A percentile compares a stretch with the other conserved stretches of the same genome.
These are phyloP conservation scores for Neosalanx taihuensis DNA, from an alignment of 2,797 vertebrate species.

Conservation along the genomic window DNA sequence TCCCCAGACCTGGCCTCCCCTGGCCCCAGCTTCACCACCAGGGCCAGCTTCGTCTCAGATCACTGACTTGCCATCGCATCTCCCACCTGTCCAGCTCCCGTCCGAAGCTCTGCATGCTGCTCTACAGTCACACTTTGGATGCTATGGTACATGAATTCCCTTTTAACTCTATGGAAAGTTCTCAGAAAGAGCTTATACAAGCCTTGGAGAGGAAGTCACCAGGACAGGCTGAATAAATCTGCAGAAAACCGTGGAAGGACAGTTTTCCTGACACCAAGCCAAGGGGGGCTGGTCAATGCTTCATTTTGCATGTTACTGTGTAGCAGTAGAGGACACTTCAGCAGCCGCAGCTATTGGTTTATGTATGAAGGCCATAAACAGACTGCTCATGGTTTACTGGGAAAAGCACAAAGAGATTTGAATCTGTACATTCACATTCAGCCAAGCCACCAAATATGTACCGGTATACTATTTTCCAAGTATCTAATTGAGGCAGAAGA, in stretches of 20 bases:
- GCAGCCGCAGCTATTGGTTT: background rate
- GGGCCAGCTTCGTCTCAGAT: slow-evolving; percentile 38
- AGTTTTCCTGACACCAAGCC: background rate
- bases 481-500: slow-evolving; percentile 27
- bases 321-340: background rate
- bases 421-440: slow-evolving; percentile 1
- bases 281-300: background rate
- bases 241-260: background rate
- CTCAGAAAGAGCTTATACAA: background rate
- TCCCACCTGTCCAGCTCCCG: slow-evolving; percentile 16
- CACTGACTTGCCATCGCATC: slow-evolving; percentile 32
- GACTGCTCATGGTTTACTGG: slow-evolving; percentile 5
- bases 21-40: slow-evolving; percentile 26
- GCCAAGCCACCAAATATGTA: slow-evolving; percentile 20
- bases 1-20: slow-evolving; percentile 31
- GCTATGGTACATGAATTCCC: background rate
- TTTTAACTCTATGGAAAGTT: background rate
- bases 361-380: too few relatives aligned
- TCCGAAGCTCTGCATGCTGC: slow-evolving; percentile 17
- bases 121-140: slow-evolving; percentile 33
- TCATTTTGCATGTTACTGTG: background rate
- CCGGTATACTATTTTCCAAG: slow-evolving; percentile 32
- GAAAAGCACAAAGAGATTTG: slow-evolving; percentile 26
- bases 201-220: background rate
- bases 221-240: background rate